Conservation (phyloP, 2,113 vertebrate genomes). For the Coptodon rendalli region DNA sequence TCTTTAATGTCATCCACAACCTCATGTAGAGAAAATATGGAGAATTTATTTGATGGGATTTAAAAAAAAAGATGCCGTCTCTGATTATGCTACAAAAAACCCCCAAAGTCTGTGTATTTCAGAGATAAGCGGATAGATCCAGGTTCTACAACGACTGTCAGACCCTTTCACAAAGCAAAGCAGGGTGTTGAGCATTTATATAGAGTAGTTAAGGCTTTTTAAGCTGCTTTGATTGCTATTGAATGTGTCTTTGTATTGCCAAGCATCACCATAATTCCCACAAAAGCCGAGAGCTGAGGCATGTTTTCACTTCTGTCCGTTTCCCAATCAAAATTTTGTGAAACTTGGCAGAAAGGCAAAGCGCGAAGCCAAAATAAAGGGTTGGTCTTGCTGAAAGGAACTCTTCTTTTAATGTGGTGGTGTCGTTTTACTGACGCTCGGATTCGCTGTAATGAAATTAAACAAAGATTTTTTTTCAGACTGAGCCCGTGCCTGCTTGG, state of each 20-base stretch:
- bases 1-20: neutral
- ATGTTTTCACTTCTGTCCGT: neutral
- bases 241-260: neutral
- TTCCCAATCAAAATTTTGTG: neutral
- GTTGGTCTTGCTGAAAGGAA: neutral
- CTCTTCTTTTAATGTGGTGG: neutral
- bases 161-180: neutral
- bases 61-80: neutral
- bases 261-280: neutral
- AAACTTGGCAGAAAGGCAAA: neutral
- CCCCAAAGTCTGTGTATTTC: neutral
- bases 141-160: neutral
- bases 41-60: neutral
- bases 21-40: neutral
- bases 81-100: neutral
- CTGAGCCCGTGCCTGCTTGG: neutral
- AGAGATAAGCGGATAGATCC: neutral
- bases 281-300: neutral
- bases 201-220: neutral
- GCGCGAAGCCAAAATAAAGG: neutral
- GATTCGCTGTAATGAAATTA: neutral
- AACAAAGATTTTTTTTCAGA: neutral
- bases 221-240: neutral
- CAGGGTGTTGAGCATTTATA: neutral
- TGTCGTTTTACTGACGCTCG: neutral